These are phyloP conservation scores for Hephaestus fuliginosus DNA, from an alignment of 2,797 vertebrate species.

Conservation along the genomic window DNA sequence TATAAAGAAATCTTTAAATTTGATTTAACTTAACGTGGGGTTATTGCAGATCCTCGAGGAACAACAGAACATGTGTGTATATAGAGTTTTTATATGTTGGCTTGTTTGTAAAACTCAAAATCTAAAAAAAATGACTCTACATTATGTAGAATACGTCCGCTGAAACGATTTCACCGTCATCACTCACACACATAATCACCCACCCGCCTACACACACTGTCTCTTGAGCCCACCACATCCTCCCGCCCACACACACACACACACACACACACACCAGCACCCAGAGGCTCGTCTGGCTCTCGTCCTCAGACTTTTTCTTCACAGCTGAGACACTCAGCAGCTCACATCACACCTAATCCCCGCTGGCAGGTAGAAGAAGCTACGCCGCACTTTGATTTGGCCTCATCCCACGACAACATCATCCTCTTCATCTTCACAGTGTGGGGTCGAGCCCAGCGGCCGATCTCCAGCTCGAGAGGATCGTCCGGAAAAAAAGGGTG, in stretches of 20 bases:
- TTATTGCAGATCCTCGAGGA: too few relatives aligned
- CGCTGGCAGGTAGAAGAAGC: conserved; percentile 29
- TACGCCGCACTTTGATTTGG: conserved; percentile 14
- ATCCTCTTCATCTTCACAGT: conserved; percentile 6
- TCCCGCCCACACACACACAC: background rate
- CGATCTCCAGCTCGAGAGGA: background rate
- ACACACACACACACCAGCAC: conserved; percentile 3
- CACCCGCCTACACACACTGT: conserved; percentile 12
- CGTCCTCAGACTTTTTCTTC: background rate
- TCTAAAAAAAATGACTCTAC: background rate
- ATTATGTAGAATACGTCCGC: conserved; percentile 12
- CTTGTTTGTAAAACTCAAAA: too few relatives aligned
- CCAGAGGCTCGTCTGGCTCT: conserved; percentile 21
- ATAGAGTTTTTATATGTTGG: too few relatives aligned
- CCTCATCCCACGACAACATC: conserved; percentile 7
- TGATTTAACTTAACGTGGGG: too few relatives aligned
- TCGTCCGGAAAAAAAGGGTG: background rate
- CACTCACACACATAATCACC: conserved; percentile 6
- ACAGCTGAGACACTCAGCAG: conserved; percentile 16
- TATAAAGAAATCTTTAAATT: too few relatives aligned
- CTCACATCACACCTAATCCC: conserved; percentile 37
- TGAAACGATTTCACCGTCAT: background rate
- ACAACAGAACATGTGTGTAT: too few relatives aligned
- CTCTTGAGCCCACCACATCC: background rate
- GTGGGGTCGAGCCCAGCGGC: conserved; percentile 14